These are phyloP conservation scores for Drosophila bifasciata DNA, from an alignment of 1,140 invertebrate species.

Conservation along the genomic window DNA sequence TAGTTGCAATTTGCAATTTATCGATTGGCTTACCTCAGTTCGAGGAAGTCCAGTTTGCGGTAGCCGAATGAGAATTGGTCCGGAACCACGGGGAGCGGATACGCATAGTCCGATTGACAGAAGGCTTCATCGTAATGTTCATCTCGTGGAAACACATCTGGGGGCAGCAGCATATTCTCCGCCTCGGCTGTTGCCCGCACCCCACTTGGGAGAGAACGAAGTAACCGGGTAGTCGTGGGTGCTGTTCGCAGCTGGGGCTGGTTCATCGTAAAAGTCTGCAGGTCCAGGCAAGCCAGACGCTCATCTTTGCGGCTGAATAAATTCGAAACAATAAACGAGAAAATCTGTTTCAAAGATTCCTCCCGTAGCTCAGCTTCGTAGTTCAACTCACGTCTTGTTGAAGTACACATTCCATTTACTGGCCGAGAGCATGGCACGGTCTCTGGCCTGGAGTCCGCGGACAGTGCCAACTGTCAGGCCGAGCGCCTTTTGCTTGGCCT, in stretches of 20 bases:
- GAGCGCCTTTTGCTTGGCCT: slow-evolving; percentile 84
- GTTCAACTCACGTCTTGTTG: slow-evolving; percentile 87
- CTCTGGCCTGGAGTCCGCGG: slow-evolving; percentile 89
- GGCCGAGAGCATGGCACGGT: slow-evolving; percentile 94
- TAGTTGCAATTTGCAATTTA: too few species aligned
- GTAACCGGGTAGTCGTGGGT: slow-evolving; percentile 50
- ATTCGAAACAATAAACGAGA: not conserved
- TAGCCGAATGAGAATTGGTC: slow-evolving; percentile 97
- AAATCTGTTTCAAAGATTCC: not conserved
- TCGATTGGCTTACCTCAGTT: slow-evolving; percentile 86
- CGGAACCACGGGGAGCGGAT: slow-evolving; percentile 95
- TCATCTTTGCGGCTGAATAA: slow-evolving; percentile 76
- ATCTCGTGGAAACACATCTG: slow-evolving; percentile 47
- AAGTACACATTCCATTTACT: slow-evolving; percentile 94
- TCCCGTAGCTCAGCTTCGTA: too few species aligned
- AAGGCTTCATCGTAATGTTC: slow-evolving; percentile 43
- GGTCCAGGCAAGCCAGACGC: slow-evolving; percentile 71
- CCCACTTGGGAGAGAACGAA: slow-evolving; percentile 52
- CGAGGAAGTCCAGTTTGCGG: slow-evolving; percentile 86
- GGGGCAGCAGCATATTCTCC: slow-evolving; percentile 63
- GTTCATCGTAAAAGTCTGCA: slow-evolving; percentile 82
- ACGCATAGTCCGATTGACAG: slow-evolving; percentile 82
- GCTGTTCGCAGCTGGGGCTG: slow-evolving; percentile 56
- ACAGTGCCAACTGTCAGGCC: slow-evolving; percentile 85
- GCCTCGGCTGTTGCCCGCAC: slow-evolving; percentile 58